These are phyloP conservation scores for Bos javanicus DNA, from an alignment of 2,113 vertebrate species.

Conservation along the genomic window DNA sequence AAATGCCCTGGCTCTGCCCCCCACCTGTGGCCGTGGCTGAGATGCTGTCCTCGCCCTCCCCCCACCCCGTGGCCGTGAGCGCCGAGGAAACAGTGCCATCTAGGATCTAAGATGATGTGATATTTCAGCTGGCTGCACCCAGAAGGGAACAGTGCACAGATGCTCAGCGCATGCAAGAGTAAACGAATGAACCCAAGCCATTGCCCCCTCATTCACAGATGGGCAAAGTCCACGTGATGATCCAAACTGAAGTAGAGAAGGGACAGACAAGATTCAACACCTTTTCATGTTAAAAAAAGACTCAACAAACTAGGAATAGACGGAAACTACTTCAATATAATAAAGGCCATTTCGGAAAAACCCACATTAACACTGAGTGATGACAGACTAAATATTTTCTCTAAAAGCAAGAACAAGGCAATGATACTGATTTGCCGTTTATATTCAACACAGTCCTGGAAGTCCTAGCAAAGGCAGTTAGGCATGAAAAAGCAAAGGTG, in stretches of 20 bases:
- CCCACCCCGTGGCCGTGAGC: rapidly evolving
- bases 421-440: not conserved
- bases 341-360: not conserved
- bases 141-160: not conserved
- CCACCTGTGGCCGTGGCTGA: not conserved
- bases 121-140: not conserved
- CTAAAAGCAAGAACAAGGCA: not conserved
- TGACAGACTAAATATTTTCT: not conserved
- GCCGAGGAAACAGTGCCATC: not conserved
- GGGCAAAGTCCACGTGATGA: not conserved
- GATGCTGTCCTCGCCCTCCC: no score
- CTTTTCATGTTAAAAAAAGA: not conserved
- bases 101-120: not conserved
- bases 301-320: not conserved
- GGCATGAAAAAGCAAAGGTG: not conserved
- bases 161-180: not conserved
- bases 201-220: not conserved
- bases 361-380: not conserved
- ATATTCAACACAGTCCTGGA: not conserved
- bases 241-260: not conserved
- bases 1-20: not conserved
- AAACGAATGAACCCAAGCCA: not conserved
- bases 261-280: not conserved
- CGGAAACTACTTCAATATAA: not conserved
- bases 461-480: not conserved